Evolutionary conservation across 2,888 invertebrate genomes (phyloP).

Genomic region (Aspidiotus destructor): DNA sequence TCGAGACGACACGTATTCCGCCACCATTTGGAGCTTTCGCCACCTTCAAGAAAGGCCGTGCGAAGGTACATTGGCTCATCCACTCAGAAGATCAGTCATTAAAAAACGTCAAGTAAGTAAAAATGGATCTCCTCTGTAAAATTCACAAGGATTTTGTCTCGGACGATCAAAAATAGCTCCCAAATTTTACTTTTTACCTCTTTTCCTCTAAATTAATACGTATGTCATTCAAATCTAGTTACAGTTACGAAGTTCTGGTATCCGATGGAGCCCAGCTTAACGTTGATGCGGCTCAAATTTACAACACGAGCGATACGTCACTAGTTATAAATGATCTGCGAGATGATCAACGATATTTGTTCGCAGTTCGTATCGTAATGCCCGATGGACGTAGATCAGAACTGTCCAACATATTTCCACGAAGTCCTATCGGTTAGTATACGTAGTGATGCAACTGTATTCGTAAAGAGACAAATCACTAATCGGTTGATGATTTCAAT

Average conservation of each 20-base stretch:
- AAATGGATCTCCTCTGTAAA: background rate
- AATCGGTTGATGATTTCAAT: too few species aligned
- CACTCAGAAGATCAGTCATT: background rate
- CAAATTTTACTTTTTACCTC: too few species aligned
- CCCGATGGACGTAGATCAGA: constrained; percentile 53
- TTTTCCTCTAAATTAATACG: too few species aligned
- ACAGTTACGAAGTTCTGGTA: constrained; percentile 57
- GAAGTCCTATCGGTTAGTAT: background rate
- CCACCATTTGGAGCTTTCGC: constrained; percentile 57
- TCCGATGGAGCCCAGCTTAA: constrained; percentile 48
- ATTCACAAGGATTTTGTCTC: too few species aligned
- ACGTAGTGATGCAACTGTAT: background rate
- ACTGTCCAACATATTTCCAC: constrained; percentile 50
- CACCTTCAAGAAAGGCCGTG: background rate
- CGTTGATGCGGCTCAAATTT: constrained; percentile 44
- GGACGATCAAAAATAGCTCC: too few species aligned
- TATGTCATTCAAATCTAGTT: constrained; percentile 39
- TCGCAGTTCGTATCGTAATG: constrained; percentile 55
- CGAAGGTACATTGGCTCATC: too few species aligned
- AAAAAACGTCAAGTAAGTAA: background rate
- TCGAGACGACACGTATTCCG: constrained; percentile 50
- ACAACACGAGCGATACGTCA: constrained; percentile 48
- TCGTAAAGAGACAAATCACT: too few species aligned
- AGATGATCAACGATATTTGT: constrained; percentile 48
- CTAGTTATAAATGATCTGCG: constrained; percentile 48